A percentile compares a stretch with the other conserved stretches of the same genome.
Evolutionary conservation across 2,888 invertebrate genomes (phyloP).

Genomic region (Bellardia bayeri): DNA sequence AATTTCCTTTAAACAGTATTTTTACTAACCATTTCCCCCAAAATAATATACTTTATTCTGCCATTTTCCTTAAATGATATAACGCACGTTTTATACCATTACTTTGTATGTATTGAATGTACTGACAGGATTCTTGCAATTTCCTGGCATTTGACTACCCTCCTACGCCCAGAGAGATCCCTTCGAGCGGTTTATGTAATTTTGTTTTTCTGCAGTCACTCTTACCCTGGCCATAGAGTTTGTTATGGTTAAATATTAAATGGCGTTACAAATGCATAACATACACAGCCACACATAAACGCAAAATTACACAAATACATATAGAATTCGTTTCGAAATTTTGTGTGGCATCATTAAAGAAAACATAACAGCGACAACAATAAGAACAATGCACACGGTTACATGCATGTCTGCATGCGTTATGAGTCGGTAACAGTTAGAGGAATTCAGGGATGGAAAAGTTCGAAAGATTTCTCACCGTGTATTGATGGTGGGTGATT

Average conservation of each 20-base stretch:
- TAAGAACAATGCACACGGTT: conserved; percentile 47
- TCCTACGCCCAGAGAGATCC: conserved; percentile 14
- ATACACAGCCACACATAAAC: conserved; percentile 11
- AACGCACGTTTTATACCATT: conserved; percentile 53
- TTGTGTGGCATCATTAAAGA: conserved; percentile 53
- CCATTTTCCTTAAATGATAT: conserved; percentile 5
- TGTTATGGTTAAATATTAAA: conserved; percentile 68
- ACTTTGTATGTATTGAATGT: conserved; percentile 32
- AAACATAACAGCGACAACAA: conserved; percentile 53
- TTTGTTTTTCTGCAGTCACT: conserved; percentile 5
- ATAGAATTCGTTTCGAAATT: conserved; percentile 58
- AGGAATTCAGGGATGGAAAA: background rate
- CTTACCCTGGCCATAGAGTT: conserved; percentile 36
- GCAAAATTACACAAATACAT: background rate
- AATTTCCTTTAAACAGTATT: background rate
- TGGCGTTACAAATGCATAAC: conserved; percentile 68
- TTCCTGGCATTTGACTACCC: conserved; percentile 62
- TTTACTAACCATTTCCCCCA: background rate
- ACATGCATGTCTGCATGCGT: conserved; percentile 11
- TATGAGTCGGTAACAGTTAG: background rate
- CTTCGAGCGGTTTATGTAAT: conserved; percentile 48
- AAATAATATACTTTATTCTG: conserved; percentile 11
- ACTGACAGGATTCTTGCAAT: conserved; percentile 70
- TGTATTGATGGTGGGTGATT: conserved; percentile 7
- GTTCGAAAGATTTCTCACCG: background rate